Evolutionary conservation across 1,140 invertebrate genomes (phyloP).

Genomic region (Paraescarpia echinospica): DNA sequence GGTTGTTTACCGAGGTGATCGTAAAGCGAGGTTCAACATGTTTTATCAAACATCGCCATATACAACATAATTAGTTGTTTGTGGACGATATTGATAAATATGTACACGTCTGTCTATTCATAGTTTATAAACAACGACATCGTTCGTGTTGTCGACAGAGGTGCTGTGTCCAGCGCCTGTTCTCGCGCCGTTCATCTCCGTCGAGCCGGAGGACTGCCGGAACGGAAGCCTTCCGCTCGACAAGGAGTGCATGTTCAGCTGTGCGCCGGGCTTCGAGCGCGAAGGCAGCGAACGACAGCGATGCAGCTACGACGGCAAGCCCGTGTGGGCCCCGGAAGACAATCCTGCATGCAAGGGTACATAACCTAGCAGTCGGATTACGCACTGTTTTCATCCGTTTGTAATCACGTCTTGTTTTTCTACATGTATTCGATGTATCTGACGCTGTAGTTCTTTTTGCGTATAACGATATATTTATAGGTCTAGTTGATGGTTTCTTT

Average conservation of each 20-base stretch:
- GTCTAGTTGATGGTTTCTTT: no score
- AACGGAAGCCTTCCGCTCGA: neutral
- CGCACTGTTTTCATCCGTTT: neutral
- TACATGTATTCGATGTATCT: no score
- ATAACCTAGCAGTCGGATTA: no score
- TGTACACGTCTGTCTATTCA: no score
- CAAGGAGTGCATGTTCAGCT: conserved; percentile 1
- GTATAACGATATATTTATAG: no score
- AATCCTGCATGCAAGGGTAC: conserved; percentile 16
- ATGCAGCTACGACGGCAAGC: conserved; percentile 12
- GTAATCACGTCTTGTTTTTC: neutral
- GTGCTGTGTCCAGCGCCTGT: neutral
- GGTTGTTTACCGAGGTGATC: neutral
- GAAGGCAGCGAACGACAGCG: neutral
- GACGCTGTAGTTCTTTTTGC: no score
- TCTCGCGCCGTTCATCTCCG: neutral
- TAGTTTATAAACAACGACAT: neutral
- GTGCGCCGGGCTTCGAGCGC: conserved; percentile 11
- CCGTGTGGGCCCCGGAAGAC: neutral
- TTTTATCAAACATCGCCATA: neutral
- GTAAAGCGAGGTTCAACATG: neutral
- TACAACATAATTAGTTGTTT: neutral
- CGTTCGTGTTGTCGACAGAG: neutral
- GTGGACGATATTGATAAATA: neutral
- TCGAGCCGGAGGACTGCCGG: conserved; percentile 2